These are phyloP conservation scores for Brevimyrus niger DNA, from an alignment of 2,113 vertebrate species.

Conservation along the genomic window DNA sequence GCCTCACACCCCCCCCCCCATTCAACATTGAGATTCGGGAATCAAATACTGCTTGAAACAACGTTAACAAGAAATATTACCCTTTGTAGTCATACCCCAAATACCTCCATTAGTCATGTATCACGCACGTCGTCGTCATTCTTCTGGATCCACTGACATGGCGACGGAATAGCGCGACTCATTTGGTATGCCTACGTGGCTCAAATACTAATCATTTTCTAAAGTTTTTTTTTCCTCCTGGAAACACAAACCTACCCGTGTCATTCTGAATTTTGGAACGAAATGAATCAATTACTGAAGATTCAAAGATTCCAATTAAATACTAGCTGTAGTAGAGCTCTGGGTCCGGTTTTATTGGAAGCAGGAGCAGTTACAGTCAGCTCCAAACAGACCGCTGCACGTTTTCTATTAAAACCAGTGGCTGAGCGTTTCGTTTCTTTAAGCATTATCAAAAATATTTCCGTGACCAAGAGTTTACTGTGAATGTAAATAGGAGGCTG, in stretches of 20 bases:
- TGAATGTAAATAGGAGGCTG: neutral
- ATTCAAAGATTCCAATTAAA: neutral
- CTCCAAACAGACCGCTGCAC: neutral
- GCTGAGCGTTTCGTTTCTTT: neutral
- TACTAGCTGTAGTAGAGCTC: neutral
- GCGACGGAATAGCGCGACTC: neutral
- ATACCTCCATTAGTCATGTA: neutral
- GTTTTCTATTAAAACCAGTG: neutral
- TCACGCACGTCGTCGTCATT: neutral
- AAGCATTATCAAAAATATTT: neutral
- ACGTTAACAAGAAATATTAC: neutral
- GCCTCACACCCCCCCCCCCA: neutral
- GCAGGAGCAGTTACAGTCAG: neutral
- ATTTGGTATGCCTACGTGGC: neutral
- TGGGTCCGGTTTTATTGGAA: neutral
- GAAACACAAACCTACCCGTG: neutral
- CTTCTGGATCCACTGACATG: neutral
- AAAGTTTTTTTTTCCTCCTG: neutral
- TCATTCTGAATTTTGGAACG: neutral
- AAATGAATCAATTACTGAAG: neutral
- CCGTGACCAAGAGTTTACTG: neutral
- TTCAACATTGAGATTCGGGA: neutral
- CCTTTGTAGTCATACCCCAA: neutral
- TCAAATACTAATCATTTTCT: neutral
- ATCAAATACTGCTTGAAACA: neutral